phyloP scores from a whole-genome alignment of 37 sponge, comb jelly and placozoan species.

The Crambe crambe region DNA sequence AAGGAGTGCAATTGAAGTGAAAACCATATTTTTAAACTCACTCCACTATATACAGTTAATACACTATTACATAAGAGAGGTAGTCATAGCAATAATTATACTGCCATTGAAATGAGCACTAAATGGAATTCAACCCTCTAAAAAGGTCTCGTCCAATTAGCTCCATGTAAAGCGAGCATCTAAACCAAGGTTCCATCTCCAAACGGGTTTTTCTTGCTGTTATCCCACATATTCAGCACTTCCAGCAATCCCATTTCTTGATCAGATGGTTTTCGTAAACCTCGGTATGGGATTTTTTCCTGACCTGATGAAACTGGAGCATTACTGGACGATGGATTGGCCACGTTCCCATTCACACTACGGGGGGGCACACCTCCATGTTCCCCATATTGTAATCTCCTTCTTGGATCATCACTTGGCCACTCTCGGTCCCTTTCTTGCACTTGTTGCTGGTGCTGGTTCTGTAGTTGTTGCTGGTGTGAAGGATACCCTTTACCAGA shows the following conservation, averaged over 20 bases:
- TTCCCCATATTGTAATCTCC: too few relatives aligned
- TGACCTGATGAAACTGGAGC: neutral
- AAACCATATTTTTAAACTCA: too few relatives aligned
- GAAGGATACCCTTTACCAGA: neutral
- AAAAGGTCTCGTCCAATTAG: too few relatives aligned
- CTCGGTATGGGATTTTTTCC: neutral
- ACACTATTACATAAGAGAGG: too few relatives aligned
- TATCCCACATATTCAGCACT: constrained; percentile 24
- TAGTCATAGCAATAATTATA: too few relatives aligned
- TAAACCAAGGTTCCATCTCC: constrained; percentile 33
- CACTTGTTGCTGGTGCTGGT: neutral
- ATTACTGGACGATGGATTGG: neutral
- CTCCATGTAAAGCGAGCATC: too few relatives aligned
- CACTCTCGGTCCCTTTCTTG: neutral
- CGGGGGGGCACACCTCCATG: neutral
- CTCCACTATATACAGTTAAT: too few relatives aligned
- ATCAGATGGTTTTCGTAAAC: neutral
- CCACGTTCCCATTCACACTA: neutral
- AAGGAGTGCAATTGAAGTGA: too few relatives aligned
- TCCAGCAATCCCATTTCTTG: constrained; percentile 18
- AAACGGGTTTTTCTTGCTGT: constrained; percentile 20
- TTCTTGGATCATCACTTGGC: neutral
- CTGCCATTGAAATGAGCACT: too few relatives aligned
- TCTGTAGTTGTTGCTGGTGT: neutral
- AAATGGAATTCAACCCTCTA: too few relatives aligned